Evolutionary conservation across 1,140 invertebrate genomes (phyloP).

Genomic region (Phymorhynchus buccinoides): DNA sequence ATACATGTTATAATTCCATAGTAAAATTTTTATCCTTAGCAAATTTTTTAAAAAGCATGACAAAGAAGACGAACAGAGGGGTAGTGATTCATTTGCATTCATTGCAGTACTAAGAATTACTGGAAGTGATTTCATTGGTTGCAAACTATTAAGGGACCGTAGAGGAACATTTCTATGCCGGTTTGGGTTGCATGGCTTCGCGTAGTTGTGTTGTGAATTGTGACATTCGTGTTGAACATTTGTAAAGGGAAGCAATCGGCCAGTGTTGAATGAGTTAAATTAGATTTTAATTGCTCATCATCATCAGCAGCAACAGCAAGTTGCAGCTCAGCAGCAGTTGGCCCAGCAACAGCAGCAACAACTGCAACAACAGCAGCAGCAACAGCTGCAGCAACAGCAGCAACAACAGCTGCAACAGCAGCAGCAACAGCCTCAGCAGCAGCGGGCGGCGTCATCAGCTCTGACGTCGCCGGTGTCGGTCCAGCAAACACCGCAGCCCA

Average conservation of each 20-base stretch:
- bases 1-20: too few species aligned
- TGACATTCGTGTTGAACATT: background rate
- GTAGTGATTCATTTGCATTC: too few species aligned
- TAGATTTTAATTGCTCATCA: background rate
- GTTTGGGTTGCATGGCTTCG: too few species aligned
- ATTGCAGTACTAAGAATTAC: too few species aligned
- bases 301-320: slow-evolving; percentile 23
- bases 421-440: slow-evolving; percentile 28
- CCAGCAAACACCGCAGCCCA: slow-evolving; percentile 37
- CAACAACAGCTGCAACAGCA: slow-evolving; percentile 21
- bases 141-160: too few species aligned
- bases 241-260: background rate
- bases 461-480: slow-evolving; percentile 6
- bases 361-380: background rate
- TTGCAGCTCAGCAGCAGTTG: slow-evolving; percentile 4
- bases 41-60: too few species aligned
- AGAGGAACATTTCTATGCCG: too few species aligned
- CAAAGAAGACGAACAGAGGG: too few species aligned
- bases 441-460: background rate
- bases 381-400: slow-evolving; percentile 12
- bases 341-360: slow-evolving; percentile 34
- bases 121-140: too few species aligned
- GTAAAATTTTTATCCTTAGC: too few species aligned
- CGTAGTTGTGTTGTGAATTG: too few species aligned
- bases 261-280: background rate